phyloP scores from a whole-genome alignment of 2,113 vertebrate species.

The Nesoenas mayeri region DNA sequence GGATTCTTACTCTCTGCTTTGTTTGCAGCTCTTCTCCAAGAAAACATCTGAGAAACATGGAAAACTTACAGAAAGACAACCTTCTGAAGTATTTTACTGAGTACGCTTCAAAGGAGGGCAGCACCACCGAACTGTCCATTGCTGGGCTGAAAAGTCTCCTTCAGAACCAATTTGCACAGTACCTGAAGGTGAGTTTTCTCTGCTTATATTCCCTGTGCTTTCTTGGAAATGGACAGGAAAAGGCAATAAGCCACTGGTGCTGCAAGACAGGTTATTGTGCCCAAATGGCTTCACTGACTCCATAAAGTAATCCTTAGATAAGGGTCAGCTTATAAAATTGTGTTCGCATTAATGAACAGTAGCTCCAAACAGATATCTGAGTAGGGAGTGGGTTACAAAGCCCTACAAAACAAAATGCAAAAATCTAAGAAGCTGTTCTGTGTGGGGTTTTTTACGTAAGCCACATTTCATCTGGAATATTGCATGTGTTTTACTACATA shows the following conservation, averaged over 20 bases:
- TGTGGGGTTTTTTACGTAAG: neutral
- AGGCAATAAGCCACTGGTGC: neutral
- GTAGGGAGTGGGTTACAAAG: neutral
- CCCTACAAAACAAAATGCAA: neutral
- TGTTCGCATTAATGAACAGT: neutral
- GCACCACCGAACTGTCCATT: slow-evolving; percentile 40
- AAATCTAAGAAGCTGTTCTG: neutral
- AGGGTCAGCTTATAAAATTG: neutral
- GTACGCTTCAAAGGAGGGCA: slow-evolving; percentile 63
- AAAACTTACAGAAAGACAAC: slow-evolving; percentile 21
- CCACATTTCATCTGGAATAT: neutral
- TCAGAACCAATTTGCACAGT: slow-evolving; percentile 61
- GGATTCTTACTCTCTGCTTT: neutral
- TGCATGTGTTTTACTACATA: neutral
- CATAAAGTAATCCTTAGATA: neutral
- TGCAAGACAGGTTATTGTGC: neutral
- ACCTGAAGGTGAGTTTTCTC: slow-evolving; percentile 53
- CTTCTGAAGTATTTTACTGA: slow-evolving; percentile 66
- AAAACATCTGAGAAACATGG: slow-evolving; percentile 46
- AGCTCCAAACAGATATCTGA: neutral
- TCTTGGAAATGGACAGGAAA: neutral
- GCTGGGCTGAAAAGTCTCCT: slow-evolving; percentile 50
- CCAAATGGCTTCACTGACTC: neutral
- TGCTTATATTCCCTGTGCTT: neutral
- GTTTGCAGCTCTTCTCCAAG: slow-evolving; percentile 15